Conservation (phyloP, 2,888 invertebrate species). For the Philopedon plagiatum region DNA sequence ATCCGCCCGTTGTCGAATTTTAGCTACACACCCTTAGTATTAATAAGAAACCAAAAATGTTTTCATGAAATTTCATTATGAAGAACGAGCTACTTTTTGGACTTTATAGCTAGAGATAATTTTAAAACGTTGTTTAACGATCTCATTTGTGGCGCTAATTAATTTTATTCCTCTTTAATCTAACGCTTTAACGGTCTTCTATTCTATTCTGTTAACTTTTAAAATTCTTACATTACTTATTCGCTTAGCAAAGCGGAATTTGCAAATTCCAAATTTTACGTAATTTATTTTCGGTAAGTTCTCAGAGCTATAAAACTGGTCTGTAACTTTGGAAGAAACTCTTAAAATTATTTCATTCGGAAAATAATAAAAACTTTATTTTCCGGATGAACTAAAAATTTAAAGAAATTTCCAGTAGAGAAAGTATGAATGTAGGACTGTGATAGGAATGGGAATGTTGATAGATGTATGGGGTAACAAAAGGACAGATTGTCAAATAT, state of each 20-base stretch:
- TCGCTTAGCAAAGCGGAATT: not conserved
- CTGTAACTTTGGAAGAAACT: no score
- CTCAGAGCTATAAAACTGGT: not conserved
- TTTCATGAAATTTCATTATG: not conserved
- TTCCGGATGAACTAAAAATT: no score
- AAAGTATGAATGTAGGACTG: no score
- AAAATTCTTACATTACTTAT: constrained; percentile 7
- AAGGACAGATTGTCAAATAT: no score
- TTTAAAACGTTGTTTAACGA: constrained; percentile 1
- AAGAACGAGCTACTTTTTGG: not conserved
- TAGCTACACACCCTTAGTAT: no score
- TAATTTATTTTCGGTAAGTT: not conserved
- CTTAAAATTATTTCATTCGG: no score
- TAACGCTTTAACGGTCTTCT: not conserved
- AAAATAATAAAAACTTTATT: no score
- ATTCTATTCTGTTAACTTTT: constrained; percentile 3
- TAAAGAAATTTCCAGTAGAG: not conserved
- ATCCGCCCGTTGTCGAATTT: no score
- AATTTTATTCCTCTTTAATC: constrained; percentile 1
- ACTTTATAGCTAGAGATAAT: not conserved
- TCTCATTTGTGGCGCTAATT: not conserved
- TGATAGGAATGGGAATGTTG: no score
- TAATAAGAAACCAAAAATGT: not conserved
- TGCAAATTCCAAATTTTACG: not conserved
- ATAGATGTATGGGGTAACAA: no score